Evolutionary conservation across 2,888 invertebrate genomes (phyloP), one percentile per base, ranked within the genome.

Genomic region (Apotomis turbidana): DNA sequence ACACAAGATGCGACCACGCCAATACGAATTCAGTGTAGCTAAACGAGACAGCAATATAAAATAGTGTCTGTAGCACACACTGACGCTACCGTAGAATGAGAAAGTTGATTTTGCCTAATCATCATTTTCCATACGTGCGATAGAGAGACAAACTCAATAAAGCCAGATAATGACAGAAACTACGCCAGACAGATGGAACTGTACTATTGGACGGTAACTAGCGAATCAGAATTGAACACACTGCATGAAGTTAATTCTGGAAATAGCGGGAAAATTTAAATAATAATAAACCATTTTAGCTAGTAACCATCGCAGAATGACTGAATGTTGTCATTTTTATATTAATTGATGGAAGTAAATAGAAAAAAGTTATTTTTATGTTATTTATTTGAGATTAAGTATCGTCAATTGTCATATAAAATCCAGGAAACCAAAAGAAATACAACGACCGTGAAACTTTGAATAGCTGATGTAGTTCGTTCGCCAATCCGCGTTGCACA

Each of bases 111-210:
- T 74, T 75, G 69, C 12, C 68, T 41, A 69, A 62, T 52, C 73
- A 73, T 71, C 60, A 69, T 77, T 78, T 75, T 55, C 44, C 4
- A 58, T 80, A 77, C 75, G 93, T 81, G 83, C 77, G 85, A 93
- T 75, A 80, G 86, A 78, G 85, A 85, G 10, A 77, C 78, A 79
- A 80, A 75, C 78, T 68, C 76, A 70, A 68, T 77, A 78, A 78
- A 81, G 81, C 78, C 80, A 78, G 80, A 78, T 79, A 83, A 80
- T 84, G 84, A 85, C 86, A 83, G 86, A 80, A 83, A 84, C 85
- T 90, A 91, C 90, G 86, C 81, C 88, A 94, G 95, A 95, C 96
- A 96, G 96, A 95, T 96, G 96, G 96, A 96, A 94, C 81, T 81
- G 82, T 88, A 71, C 85, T 78, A 96, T 96, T 96, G 95, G 96